Evolutionary conservation across 1,140 invertebrate genomes (phyloP), one percentile per base, ranked within the genome.

Genomic region (Phymastichus coffea): DNA sequence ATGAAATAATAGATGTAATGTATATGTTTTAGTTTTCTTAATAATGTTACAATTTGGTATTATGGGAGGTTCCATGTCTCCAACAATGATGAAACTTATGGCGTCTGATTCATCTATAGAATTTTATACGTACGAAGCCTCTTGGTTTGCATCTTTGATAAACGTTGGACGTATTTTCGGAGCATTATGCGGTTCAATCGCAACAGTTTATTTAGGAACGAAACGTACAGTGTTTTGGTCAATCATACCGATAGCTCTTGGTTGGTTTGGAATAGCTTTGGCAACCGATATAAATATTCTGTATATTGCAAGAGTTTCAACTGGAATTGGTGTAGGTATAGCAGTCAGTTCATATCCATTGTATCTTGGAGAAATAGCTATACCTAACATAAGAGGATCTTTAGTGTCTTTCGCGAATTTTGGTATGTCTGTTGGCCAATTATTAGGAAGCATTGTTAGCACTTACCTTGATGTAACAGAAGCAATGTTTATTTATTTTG

Each of bases 391-490:
- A 15, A 73, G 88, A 17, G 88, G 88, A 0, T 79, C 83, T 2
- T 77, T 89, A 66, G 83, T 86, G 0, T 83, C 85, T 2, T 77
- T 87, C 4, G 84, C 86, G 82, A 67, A 81, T 85, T 67, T 58
- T 19, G 70, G 68, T 0, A 65, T 63, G 60, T 68, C 72, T 0
- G n/a, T 88, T n/a, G 90, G 90, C 2, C 88, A 88, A 64, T 72
- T 91, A 20, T 72, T 87, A 3, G 85, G 86, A 25, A 89, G 88
- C 70, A 75, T 83, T 35, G 79, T 89, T 47, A 88, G 89, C 2
- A 78, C 84, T 1, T 84, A 82, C 52, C 35, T 85, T 1, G 82
- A 81, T 19, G 83, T 85, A 48, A 75, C 82, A 15, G 75, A 81
- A 1, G 80, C 85, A 10, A 82, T 84, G 0, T 75, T 80, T 19